These are phyloP conservation scores for Eclectus roratus DNA, from an alignment of 2,113 vertebrate genomes.

Conservation along the genomic window DNA sequence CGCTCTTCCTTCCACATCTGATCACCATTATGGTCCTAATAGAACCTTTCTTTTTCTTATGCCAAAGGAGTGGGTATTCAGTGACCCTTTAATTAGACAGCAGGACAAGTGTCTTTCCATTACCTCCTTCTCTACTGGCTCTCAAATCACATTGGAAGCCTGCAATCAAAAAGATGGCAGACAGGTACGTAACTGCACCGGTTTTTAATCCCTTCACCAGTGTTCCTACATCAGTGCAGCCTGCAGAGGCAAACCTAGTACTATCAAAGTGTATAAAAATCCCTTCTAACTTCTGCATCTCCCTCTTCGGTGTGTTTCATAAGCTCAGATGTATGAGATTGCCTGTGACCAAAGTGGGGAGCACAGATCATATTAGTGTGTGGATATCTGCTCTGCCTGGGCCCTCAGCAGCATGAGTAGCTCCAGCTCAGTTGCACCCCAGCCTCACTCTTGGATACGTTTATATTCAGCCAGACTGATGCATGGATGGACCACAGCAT, in stretches of 20 bases:
- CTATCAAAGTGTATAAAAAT: neutral
- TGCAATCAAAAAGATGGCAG: constrained; percentile 90
- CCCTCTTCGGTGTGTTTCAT: neutral
- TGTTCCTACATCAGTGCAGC: neutral
- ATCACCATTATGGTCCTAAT: neutral
- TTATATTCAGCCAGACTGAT: neutral
- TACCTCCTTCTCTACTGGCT: constrained; percentile 84
- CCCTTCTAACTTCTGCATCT: neutral
- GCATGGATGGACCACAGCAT: neutral
- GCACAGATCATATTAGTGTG: neutral
- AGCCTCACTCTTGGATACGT: accelerated
- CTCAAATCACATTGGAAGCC: constrained; percentile 86
- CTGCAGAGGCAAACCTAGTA: neutral
- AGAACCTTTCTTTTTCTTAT: neutral
- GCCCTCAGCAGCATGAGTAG: accelerated
- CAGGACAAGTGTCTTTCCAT: constrained; percentile 92
- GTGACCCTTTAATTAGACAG: constrained; percentile 90
- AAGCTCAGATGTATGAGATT: neutral
- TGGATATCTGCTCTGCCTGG: neutral
- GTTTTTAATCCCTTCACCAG: neutral
- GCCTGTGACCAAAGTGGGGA: neutral
- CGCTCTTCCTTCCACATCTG: neutral
- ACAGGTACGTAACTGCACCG: constrained; percentile 86
- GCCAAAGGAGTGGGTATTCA: constrained; percentile 89
- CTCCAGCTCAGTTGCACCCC: neutral